Percentiles rank a stretch among this genome's conserved stretches.
Conservation (phyloP, 1,140 invertebrate genomes). For the Zaprionus vittiger region DNA sequence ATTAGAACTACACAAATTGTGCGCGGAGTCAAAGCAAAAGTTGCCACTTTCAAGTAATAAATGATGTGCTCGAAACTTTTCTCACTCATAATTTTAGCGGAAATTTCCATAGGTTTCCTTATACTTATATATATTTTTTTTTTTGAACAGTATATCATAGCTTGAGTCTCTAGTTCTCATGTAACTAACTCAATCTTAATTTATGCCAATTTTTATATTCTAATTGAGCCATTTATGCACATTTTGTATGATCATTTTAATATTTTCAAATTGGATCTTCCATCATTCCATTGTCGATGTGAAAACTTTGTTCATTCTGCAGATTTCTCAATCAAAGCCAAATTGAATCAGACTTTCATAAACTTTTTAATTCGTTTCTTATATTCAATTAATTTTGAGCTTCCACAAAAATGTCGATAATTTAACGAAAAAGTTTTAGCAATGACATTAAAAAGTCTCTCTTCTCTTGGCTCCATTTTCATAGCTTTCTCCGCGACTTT, state of each 20-base stretch:
- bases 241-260: background rate
- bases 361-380: background rate
- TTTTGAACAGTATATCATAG: background rate
- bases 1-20: conserved; percentile 19
- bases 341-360: background rate
- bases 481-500: background rate
- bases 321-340: background rate
- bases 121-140: background rate
- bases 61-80: conserved; percentile 6
- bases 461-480: background rate
- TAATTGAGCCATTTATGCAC: no score
- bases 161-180: background rate
- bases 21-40: background rate
- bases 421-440: background rate
- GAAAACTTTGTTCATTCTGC: background rate
- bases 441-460: background rate
- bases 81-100: background rate
- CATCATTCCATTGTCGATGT: background rate
- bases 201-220: no score
- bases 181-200: background rate
- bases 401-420: background rate
- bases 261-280: background rate
- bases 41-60: conserved; percentile 11
- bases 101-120: background rate
- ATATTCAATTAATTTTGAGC: conserved; percentile 5